Evolutionary conservation across 1,140 invertebrate species (phyloP), one percentile per base, ranked within the genome.

Genomic region (Drosophila obscura): DNA sequence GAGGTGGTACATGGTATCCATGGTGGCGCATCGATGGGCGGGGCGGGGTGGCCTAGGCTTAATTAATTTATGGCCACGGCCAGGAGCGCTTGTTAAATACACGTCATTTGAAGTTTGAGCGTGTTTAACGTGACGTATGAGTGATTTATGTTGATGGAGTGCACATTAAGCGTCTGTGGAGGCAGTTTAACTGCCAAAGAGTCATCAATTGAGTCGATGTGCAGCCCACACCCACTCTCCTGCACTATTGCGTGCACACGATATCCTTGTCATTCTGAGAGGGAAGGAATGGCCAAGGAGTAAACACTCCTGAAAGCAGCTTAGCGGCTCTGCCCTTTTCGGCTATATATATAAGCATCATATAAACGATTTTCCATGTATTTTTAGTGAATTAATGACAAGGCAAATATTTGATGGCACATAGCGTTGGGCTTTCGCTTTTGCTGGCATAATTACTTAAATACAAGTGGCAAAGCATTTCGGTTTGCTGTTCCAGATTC

Each of bases 51-150:
- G 19, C 24, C 39, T 52, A 65, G 75, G 69, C 49, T 87, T 87
- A 87, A 87, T 87, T 87, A 87, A 87, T 87, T 87, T 87, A 87
- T 87, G 78, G 78, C 83, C 78, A 82, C 87, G 79, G 65, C 62
- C 50, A 45, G 50, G 60, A 56, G 57, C 50, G 41, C 48, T 46
- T 31, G 26, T 63, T 71, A 85, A 85, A 74, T 69, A 80, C 68
- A 59, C 82, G 82, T 87, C 81, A 81, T 81, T 81, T 62, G 69
- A 67, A 87, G 79, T 88, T 87, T 55, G 71, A 87, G 82, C 82
- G 82, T 87, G 82, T 82, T 87, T 87, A 87, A 87, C 79, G 75
- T 82, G 82, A 87, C 82, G 82, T 87, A 87, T 87, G 83, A 87
- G 78, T 87, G 82, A 87, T 87, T 87, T 87, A 87, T 87, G 83